Base-by-base conservation (phyloP, 37 sponge, comb jelly and placozoan genomes). In the Halisarca cf. caerulea region DNA sequence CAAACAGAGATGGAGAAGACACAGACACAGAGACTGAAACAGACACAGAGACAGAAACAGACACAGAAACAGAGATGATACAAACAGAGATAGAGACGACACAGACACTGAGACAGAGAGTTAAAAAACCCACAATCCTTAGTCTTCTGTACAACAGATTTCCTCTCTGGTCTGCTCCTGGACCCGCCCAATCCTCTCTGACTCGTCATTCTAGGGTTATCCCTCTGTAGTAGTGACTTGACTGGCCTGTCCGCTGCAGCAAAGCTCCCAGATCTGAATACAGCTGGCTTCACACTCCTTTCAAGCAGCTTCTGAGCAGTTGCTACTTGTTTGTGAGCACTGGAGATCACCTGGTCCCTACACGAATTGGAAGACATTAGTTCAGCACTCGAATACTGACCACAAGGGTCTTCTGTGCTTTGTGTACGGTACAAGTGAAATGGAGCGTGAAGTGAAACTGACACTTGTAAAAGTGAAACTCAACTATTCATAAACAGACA, bases 261-360 rank as follows among this genome's bases (percentile, higher is more conserved):
- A 37, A 74, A 41, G 42, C 77, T 74, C 41, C 77, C 77, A 36
- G 77, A 37, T 41, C 77, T 74, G 24, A 24, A 24, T 21, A 74
- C 44, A 74, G 45, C 20, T 35, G 42, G 38, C 77, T 74, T 74
- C 20, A 28, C 20, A 7, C 38, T 37, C 77, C 36, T 74, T 3
- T 74, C 77, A 2, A 74, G 25, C 21, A 74, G 9, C 77, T 23
- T 74, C 45, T 43, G 42, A 24, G 77, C 44, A 0, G 44, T 21
- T 11, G 42, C 3, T 6, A 74, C 24, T 24, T 38, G 8, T 38
- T 23, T 33, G 45, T 74, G 32, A 40, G 77, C 77, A 23, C 41
- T 44, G 41, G 24, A 74, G 18, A 74, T 35, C 77, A 74, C 41
- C 36, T 38, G 36, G 2, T 40, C 23, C 45, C 77, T 74, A 74